Conservation (phyloP, 2,888 invertebrate species). For the Eurytoma californica region DNA sequence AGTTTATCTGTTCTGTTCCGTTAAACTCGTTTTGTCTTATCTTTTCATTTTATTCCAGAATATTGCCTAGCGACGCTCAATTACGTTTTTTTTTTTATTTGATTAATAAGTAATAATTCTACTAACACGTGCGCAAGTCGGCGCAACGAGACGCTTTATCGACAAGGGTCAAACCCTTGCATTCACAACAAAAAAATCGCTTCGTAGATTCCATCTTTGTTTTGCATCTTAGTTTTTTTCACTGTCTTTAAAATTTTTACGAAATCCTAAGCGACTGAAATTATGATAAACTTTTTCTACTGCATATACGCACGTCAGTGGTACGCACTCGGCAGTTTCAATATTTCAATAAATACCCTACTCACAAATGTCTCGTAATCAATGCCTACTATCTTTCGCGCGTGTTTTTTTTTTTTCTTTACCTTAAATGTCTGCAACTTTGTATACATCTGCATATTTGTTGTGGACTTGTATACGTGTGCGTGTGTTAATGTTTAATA, state of each 20-base stretch:
- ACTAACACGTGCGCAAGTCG: slow-evolving; percentile 54
- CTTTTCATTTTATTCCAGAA: slow-evolving; percentile 36
- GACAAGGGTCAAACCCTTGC: slow-evolving; percentile 32
- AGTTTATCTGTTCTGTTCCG: slow-evolving; percentile 28
- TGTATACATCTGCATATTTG: slow-evolving; percentile 17
- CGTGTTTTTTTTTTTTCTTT: slow-evolving; percentile 39
- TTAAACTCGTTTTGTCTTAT: slow-evolving; percentile 29
- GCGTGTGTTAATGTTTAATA: slow-evolving; percentile 17
- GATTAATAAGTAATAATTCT: slow-evolving; percentile 52
- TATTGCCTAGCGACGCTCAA: slow-evolving; percentile 48
- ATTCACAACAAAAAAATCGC: slow-evolving; percentile 30
- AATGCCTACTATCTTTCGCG: slow-evolving; percentile 50
- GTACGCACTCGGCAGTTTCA: slow-evolving; percentile 37
- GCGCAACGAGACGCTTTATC: slow-evolving; percentile 51
- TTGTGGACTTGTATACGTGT: slow-evolving; percentile 8
- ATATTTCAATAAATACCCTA: slow-evolving; percentile 40
- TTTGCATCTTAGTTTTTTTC: slow-evolving; percentile 32
- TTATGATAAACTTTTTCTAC: slow-evolving; percentile 35
- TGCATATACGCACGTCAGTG: slow-evolving; percentile 23
- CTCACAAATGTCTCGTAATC: slow-evolving; percentile 53
- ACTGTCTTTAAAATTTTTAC: slow-evolving; percentile 21
- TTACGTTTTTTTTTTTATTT: slow-evolving; percentile 55
- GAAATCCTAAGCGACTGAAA: slow-evolving; percentile 41
- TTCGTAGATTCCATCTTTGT: slow-evolving; percentile 22
- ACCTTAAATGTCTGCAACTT: slow-evolving; percentile 31